Conservation (phyloP, 2,113 vertebrate species). For the Calidris pygmaea region DNA sequence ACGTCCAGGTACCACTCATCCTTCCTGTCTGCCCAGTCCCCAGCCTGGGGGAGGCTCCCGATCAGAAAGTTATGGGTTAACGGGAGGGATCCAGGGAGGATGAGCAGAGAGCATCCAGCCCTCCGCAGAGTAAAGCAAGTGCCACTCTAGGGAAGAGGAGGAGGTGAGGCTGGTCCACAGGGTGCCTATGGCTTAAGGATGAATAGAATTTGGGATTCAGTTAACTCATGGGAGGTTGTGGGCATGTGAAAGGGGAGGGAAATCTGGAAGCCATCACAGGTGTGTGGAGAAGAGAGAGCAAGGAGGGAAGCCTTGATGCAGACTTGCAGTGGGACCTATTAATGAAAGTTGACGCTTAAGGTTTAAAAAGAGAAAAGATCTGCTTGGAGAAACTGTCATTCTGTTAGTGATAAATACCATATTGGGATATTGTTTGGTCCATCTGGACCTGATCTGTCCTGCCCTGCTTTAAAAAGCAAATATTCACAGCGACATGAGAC, state of each 20-base stretch:
- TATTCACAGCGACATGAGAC: background rate
- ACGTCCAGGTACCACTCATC: too few relatives aligned
- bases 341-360: background rate
- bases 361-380: background rate
- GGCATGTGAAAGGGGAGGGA: background rate
- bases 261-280: background rate
- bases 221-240: background rate
- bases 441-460: background rate
- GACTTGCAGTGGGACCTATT: background rate
- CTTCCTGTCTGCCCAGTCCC: background rate
- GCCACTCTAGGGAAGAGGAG: rapidly evolving
- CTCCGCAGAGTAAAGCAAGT: background rate
- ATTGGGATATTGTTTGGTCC: background rate
- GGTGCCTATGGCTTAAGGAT: background rate
- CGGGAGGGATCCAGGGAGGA: background rate
- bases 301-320: background rate
- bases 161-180: background rate
- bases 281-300: background rate
- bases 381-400: background rate
- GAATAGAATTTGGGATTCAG: background rate
- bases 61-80: background rate
- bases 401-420: background rate
- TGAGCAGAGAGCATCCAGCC: rapidly evolving
- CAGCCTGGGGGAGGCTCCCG: rapidly evolving
- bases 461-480: background rate